Conservation (phyloP, 1,140 invertebrate genomes). For the Dinothrombium tinctorium region DNA sequence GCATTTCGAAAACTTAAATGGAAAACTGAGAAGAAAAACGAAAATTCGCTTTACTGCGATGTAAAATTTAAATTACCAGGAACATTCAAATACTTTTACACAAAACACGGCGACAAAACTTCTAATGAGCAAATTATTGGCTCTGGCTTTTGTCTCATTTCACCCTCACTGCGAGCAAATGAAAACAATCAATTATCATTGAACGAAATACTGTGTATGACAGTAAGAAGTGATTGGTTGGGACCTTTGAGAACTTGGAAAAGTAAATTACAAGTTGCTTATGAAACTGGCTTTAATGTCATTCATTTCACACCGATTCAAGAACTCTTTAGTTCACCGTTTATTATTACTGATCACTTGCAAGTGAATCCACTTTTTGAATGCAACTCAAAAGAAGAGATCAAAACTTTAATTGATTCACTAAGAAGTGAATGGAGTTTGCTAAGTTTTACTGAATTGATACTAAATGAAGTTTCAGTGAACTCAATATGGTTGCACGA, state of each 20-base stretch:
- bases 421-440: slow-evolving; percentile 71
- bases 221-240: slow-evolving; percentile 67
- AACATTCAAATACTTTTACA: background rate
- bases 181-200: slow-evolving; percentile 36
- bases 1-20: background rate
- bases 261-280: slow-evolving; percentile 52
- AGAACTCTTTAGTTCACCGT: slow-evolving; percentile 69
- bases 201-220: slow-evolving; percentile 71
- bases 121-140: too few relatives aligned
- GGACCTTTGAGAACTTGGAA: slow-evolving; percentile 76
- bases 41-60: background rate
- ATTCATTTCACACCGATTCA: slow-evolving; percentile 91
- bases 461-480: slow-evolving; percentile 90
- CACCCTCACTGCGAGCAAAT: slow-evolving; percentile 50
- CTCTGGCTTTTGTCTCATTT: slow-evolving; percentile 70
- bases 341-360: slow-evolving; percentile 62
- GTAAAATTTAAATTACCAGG: background rate
- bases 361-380: slow-evolving; percentile 48
- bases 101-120: background rate
- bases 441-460: slow-evolving; percentile 78
- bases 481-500: slow-evolving; percentile 62
- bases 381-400: slow-evolving; percentile 35
- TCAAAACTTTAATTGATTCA: slow-evolving; percentile 45
- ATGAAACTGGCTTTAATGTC: slow-evolving; percentile 79
- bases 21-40: too few relatives aligned